A percentile compares a stretch with the other conserved stretches of the same genome.
These are phyloP conservation scores for Heliothis subflexa DNA, from an alignment of 1,140 invertebrate genomes.

Conservation along the genomic window DNA sequence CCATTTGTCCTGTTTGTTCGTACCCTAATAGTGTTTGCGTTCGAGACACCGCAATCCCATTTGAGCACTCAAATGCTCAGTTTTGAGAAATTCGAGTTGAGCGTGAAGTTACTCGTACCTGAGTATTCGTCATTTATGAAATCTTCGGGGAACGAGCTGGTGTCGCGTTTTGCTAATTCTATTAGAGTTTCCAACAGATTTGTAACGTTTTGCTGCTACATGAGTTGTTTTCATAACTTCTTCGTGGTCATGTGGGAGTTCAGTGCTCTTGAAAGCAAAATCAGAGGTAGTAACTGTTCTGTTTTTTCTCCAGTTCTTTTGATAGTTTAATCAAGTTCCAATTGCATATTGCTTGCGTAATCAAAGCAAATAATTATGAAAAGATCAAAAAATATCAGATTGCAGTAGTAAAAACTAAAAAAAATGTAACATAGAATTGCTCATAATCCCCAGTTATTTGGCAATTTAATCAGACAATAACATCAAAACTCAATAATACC, in stretches of 20 bases:
- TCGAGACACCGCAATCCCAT: constrained; percentile 45
- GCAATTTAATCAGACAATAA: constrained; percentile 4
- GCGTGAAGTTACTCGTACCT: constrained; percentile 7
- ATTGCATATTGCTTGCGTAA: too few relatives aligned
- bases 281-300: too few relatives aligned
- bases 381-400: too few relatives aligned
- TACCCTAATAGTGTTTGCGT: constrained; percentile 28
- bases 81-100: constrained; percentile 41
- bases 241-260: background rate
- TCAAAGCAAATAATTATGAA: too few relatives aligned
- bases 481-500: constrained; percentile 18
- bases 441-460: too few relatives aligned
- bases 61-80: constrained; percentile 30
- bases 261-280: too few relatives aligned
- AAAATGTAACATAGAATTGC: too few relatives aligned
- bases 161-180: constrained; percentile 24
- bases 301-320: too few relatives aligned
- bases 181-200: constrained; percentile 26
- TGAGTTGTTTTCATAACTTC: constrained; percentile 7
- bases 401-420: too few relatives aligned
- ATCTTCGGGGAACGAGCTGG: constrained; percentile 10
- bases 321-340: too few relatives aligned
- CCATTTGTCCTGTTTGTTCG: constrained; percentile 47
- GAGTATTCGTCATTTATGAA: constrained; percentile 21
- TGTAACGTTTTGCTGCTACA: constrained; percentile 17